phyloP scores from a whole-genome alignment of 2,888 invertebrate species.

The Cantharis lateralis region DNA sequence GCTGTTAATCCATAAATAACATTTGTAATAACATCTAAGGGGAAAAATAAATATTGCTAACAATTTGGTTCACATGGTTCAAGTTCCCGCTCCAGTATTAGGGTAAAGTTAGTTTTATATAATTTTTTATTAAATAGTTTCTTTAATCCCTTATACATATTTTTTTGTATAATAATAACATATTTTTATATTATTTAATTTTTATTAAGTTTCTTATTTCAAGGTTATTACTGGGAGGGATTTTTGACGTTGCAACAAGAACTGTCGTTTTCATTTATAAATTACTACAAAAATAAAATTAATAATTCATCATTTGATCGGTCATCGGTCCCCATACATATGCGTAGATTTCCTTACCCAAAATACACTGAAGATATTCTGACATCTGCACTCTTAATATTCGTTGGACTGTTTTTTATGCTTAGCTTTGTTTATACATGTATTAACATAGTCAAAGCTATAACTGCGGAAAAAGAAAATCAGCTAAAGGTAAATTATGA shows the following conservation, averaged over 20 bases:
- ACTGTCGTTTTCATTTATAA: conserved; percentile 44
- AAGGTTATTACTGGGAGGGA: conserved; percentile 67
- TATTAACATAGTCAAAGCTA: conserved; percentile 74
- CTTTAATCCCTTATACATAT: no score
- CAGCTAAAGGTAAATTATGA: conserved; percentile 66
- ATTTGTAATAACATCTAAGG: no score
- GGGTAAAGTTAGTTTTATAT: no score
- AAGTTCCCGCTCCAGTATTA: no score
- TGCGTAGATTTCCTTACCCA: conserved; percentile 77
- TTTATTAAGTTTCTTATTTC: conserved; percentile 27
- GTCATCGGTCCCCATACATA: conserved; percentile 45
- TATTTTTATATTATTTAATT: no score
- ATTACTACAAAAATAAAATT: conserved; percentile 18
- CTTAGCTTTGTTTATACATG: conserved; percentile 81
- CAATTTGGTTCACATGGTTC: no score
- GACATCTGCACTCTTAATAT: conserved; percentile 65
- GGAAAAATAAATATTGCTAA: no score
- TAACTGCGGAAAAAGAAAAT: conserved; percentile 77
- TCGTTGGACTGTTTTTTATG: conserved; percentile 77
- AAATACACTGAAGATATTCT: conserved; percentile 70
- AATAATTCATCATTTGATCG: neutral
- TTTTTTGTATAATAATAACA: no score
- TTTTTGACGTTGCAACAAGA: conserved; percentile 69
- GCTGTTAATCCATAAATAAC: no score
- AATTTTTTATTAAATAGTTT: no score